Base-by-base conservation (phyloP, 2,113 vertebrate genomes). In the Thalassarche chlororhynchos region DNA sequence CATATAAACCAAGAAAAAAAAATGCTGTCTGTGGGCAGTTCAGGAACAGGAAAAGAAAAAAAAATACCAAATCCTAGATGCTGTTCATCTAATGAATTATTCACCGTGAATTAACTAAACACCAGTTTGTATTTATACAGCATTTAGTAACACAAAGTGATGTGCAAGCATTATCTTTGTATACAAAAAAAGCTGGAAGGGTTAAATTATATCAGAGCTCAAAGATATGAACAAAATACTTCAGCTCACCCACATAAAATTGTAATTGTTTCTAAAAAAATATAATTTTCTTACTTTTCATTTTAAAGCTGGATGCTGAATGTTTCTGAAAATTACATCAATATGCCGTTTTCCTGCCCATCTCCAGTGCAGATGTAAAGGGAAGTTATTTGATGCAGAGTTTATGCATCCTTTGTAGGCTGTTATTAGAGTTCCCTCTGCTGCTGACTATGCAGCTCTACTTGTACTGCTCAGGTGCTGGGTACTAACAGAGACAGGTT, bases 371-470 rank as follows among this genome's bases (percentile, higher is more conserved):
- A 69, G 40, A 75, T 38, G 29, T 66, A 90, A 89, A 92, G 70
- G 34, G 42, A 85, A 88, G 58, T 40, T 88, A 80, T 20, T 20
- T 77, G 79, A 83, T 51, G 71, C 34, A 61, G 76, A 76, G 31
- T 82, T 89, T 84, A 64, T 44, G 10, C 34, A 65, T 57, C n/a
- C 40, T 89, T 92, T 92, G 69, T 47, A 93, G 72, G 76, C 51
- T 94, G 76, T 76, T 92, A 89, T 84, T 95, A 96, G 80, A 93
- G 69, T 82, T 97, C 90, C 89, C 88, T 92, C 77, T 92, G 92
- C 89, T 92, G 77, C 77, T 92, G 91, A 84, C 61, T 57, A 2
- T 60, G 65, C 76, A 89, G 47, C 6, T 5, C 15, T 57, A 58
- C 89, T 78, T 25, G 34, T 55, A 25, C 76, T 75, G 38, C 57